phyloP scores from a whole-genome alignment of 2,797 vertebrate genomes.

The Sebastes cheni region DNA sequence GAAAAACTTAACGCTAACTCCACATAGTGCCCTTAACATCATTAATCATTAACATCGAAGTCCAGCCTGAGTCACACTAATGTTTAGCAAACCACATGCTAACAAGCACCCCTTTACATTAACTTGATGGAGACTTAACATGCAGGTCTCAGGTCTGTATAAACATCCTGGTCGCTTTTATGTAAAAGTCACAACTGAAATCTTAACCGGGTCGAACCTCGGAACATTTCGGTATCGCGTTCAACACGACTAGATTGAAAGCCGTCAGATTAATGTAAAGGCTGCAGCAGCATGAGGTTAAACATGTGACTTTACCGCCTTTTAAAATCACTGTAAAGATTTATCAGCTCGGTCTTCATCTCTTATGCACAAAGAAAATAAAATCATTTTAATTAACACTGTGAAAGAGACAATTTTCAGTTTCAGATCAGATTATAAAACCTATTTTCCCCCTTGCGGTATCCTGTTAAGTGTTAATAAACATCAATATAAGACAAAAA shows the following conservation, averaged over 20 bases:
- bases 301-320: background rate
- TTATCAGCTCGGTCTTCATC: no score
- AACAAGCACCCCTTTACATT: background rate
- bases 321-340: background rate
- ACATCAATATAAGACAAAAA: background rate
- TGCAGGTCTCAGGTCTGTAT: background rate
- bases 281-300: background rate
- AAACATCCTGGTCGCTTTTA: background rate
- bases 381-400: no score
- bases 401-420: no score
- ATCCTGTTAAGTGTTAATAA: background rate
- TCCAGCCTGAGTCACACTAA: background rate
- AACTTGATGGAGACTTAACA: background rate
- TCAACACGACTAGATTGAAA: background rate
- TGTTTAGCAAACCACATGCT: background rate
- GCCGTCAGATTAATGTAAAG: background rate
- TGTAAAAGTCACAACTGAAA: no score
- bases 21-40: background rate
- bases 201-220: no score
- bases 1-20: background rate
- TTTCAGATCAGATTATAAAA: background rate
- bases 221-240: background rate
- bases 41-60: background rate
- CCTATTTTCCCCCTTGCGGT: background rate
- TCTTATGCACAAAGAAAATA: no score